These are phyloP conservation scores for Clitarchus hookeri DNA, from an alignment of 2,888 invertebrate genomes.

Conservation along the genomic window DNA sequence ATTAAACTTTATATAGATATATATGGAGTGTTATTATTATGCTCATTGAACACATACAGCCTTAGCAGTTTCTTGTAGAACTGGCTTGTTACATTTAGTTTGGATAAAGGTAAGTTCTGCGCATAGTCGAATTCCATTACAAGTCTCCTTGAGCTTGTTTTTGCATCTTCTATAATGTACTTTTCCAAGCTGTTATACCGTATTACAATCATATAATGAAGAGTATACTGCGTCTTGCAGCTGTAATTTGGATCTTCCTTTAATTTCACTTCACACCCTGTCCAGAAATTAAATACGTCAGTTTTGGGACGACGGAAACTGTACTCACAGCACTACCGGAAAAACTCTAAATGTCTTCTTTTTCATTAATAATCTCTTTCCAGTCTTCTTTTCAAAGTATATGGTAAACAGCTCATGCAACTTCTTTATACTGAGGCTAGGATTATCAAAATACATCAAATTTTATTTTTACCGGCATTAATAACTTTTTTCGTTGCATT, in stretches of 20 bases:
- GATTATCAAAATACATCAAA: slow-evolving; percentile 18
- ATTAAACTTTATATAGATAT: slow-evolving; percentile 10
- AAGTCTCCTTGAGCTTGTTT: not conserved
- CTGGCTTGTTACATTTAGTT: slow-evolving; percentile 26
- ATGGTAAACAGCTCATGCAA: not conserved
- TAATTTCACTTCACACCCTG: not conserved
- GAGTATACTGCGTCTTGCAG: slow-evolving; percentile 10
- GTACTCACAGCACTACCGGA: not conserved
- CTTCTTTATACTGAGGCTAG: not conserved
- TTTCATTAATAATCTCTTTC: not conserved
- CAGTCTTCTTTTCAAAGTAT: not conserved
- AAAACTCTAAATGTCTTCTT: not conserved
- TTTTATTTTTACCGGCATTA: not conserved
- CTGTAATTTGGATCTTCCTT: not conserved
- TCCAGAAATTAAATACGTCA: not conserved
- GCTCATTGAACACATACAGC: not conserved
- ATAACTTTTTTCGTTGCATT: not conserved
- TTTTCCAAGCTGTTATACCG: not conserved
- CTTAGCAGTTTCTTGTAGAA: slow-evolving; percentile 11
- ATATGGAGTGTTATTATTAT: not conserved
- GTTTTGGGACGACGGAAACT: not conserved
- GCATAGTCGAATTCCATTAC: slow-evolving; percentile 17
- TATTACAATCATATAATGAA: not conserved
- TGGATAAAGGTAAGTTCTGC: slow-evolving; percentile 16
- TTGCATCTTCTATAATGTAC: not conserved